Conservation (phyloP, 2,113 vertebrate genomes). For the Patagioenas fasciata region DNA sequence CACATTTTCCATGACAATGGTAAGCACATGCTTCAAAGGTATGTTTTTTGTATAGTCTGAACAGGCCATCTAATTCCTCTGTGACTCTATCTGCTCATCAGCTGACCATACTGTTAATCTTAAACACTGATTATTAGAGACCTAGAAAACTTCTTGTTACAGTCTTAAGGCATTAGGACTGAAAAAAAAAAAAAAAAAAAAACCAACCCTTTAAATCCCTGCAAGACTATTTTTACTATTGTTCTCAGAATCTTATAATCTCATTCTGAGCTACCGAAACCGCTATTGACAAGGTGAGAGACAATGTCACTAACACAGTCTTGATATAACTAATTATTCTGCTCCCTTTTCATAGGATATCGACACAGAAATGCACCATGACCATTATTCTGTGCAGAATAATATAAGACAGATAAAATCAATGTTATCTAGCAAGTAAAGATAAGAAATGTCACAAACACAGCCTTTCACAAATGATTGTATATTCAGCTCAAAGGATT, state of each 20-base stretch:
- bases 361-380: neutral
- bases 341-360: neutral
- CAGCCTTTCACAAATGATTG: neutral
- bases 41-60: neutral
- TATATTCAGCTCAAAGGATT: neutral
- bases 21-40: neutral
- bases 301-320: neutral
- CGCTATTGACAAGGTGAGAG: neutral
- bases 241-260: neutral
- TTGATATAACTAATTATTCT: neutral
- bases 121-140: neutral
- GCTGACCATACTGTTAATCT: neutral
- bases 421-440: neutral
- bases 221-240: neutral
- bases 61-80: neutral
- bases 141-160: neutral
- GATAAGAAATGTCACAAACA: neutral
- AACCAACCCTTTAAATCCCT: neutral
- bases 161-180: neutral
- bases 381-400: neutral
- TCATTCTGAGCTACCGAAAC: neutral
- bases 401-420: constrained; percentile 29
- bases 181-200: neutral
- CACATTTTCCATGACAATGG: neutral
- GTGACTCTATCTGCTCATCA: neutral